Conservation (phyloP, 2,797 vertebrate species). For the Gobionotothen gibberifrons region DNA sequence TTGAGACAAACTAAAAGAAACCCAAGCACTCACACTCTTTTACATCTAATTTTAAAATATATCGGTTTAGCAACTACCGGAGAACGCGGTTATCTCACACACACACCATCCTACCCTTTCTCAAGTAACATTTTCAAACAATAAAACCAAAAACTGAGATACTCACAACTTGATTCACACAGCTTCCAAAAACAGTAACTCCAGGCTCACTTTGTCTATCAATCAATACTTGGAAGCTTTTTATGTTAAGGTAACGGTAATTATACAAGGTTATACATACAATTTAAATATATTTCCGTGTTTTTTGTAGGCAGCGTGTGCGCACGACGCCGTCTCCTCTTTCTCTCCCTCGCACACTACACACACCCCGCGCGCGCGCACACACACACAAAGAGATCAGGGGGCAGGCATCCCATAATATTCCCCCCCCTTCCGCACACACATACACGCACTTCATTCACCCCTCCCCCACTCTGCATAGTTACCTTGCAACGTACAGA, state of each 20-base stretch:
- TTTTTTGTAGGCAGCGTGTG: slow-evolving; percentile 73
- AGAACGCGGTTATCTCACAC: slow-evolving; percentile 1
- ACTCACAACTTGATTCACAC: slow-evolving; percentile 80
- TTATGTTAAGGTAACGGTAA: slow-evolving; percentile 38
- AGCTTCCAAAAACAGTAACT: slow-evolving; percentile 61
- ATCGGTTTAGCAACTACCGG: slow-evolving; percentile 13
- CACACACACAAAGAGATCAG: slow-evolving; percentile 91
- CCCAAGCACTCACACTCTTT: background rate
- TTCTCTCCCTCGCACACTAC: slow-evolving; percentile 79
- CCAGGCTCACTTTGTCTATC: slow-evolving; percentile 61
- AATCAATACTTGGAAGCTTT: slow-evolving; percentile 52
- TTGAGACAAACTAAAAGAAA: slow-evolving; percentile 17
- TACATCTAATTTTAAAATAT: background rate
- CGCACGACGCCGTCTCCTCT: slow-evolving; percentile 85
- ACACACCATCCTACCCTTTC: background rate
- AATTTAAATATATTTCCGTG: slow-evolving; percentile 71
- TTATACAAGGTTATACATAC: slow-evolving; percentile 42
- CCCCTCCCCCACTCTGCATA: slow-evolving; percentile 89
- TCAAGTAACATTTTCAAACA: slow-evolving; percentile 27
- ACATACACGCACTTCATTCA: slow-evolving; percentile 74
- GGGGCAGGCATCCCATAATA: slow-evolving; percentile 92
- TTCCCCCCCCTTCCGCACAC: slow-evolving; percentile 60
- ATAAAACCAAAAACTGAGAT: slow-evolving; percentile 53
- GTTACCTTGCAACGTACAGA: slow-evolving; percentile 94
- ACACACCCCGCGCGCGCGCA: slow-evolving; percentile 82